phyloP scores from a whole-genome alignment of 2,888 invertebrate genomes.

The Bedellia somnulentella region DNA sequence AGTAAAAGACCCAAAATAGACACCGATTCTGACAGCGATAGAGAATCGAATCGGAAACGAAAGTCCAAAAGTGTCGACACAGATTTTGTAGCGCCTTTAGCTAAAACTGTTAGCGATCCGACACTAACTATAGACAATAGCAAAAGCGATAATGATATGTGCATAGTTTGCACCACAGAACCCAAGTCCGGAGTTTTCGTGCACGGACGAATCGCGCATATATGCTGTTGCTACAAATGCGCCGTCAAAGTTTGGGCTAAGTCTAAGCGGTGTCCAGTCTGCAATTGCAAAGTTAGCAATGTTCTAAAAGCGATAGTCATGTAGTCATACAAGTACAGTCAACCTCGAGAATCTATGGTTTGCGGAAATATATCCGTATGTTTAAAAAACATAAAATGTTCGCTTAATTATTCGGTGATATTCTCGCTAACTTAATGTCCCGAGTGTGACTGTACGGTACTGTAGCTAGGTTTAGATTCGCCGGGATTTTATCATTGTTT shows the following conservation, averaged over 20 bases:
- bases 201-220: conserved; percentile 67
- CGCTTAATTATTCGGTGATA: too few relatives aligned
- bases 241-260: conserved; percentile 67
- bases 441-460: too few relatives aligned
- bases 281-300: conserved; percentile 68
- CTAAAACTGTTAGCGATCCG: conserved; percentile 46
- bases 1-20: conserved; percentile 21
- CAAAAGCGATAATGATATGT: conserved; percentile 39
- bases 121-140: conserved; percentile 24
- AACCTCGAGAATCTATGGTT: too few relatives aligned
- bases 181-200: conserved; percentile 71
- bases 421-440: too few relatives aligned
- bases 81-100: conserved; percentile 25
- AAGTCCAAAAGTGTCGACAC: conserved; percentile 9
- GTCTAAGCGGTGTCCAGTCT: conserved; percentile 67
- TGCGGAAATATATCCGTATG: too few relatives aligned
- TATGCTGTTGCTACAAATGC: conserved; percentile 72
- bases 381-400: too few relatives aligned
- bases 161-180: conserved; percentile 63
- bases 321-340: conserved; percentile 17
- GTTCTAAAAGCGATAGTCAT: conserved; percentile 64
- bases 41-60: conserved; percentile 7
- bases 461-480: too few relatives aligned
- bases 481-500: too few relatives aligned
- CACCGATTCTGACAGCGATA: conserved; percentile 11